Evolutionary conservation across 1,140 invertebrate species (phyloP), one percentile per base, ranked within the genome.

Genomic region (Camponotus floridanus): DNA sequence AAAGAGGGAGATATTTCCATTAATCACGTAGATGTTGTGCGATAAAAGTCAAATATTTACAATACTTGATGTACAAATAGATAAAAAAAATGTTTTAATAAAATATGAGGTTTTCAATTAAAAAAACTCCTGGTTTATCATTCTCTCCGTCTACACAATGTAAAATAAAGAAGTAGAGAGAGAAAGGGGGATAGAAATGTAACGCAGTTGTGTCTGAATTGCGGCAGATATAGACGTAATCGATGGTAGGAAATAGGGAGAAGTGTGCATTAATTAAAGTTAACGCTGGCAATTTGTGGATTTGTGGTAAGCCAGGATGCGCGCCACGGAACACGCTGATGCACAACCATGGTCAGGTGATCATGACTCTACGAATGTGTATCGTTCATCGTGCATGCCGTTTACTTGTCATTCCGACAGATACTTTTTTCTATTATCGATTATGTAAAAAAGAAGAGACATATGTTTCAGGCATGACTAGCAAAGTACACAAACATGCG

Each of bases 211-310:
- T 59, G 48, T 31, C 18, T 48, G 31, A 64, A 31, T 8, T 51
- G 55, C 39, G 64, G 26, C 11, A 48, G 85, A 79, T 59, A 67
- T 64, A 51, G 86, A 86, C 73, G 68, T 79, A 90, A 68, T 86
- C 89, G 68, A 88, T 76, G 81, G 78, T 79, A 85, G 84, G 62
- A 76, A 84, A 87, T 88, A 76, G 70, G 42, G 79, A 89, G 83
- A 90, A 92, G 91, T 90, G 90, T 89, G 91, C 90, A 85, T 87
- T 92, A 91, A 92, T 92, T 91, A 92, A 86, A 89, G 88, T 89
- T 86, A 83, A 86, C 76, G 85, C 59, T 76, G 78, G 88, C 88
- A 91, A 91, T 91, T 89, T 91, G 90, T 86, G 90, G 91, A 92
- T 92, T 92, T 89, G 90, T 71, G 90, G 88, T 64, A 48, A 86